Percentiles rank a stretch among this genome's conserved stretches.
Evolutionary conservation across 2,113 vertebrate genomes (phyloP).

Genomic region (Ranitomeya imitator): DNA sequence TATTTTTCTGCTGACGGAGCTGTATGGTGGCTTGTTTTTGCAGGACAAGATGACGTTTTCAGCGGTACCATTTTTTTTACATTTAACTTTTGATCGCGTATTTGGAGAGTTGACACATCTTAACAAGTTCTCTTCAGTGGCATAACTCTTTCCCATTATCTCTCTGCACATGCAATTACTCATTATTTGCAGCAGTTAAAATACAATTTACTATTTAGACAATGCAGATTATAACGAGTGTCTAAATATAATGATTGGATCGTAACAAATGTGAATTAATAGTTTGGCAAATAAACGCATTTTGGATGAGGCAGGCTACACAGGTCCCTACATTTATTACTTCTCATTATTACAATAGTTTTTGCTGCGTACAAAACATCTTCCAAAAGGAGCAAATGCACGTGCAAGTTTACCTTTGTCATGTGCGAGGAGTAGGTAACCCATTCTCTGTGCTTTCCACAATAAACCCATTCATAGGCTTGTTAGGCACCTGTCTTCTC

Average conservation of each 20-base stretch:
- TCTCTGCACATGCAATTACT: no score
- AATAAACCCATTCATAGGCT: conserved; percentile 48
- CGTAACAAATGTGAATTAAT: neutral
- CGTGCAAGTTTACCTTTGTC: neutral
- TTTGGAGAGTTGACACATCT: neutral
- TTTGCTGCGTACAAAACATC: neutral
- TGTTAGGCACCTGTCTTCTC: conserved; percentile 45
- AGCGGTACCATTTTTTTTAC: no score
- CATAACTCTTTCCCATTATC: neutral
- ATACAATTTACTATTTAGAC: no score
- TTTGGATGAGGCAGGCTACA: neutral
- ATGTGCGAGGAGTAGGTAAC: conserved; percentile 29
- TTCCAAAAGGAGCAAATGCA: neutral
- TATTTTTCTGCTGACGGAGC: no score
- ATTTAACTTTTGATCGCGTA: no score
- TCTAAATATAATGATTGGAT: neutral
- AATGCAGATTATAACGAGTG: no score
- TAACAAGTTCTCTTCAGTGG: neutral
- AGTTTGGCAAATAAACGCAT: neutral
- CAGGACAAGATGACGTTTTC: no score
- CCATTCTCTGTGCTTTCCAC: conserved; percentile 12
- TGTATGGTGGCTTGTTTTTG: no score
- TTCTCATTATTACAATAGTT: neutral
- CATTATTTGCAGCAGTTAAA: no score
- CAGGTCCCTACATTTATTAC: neutral